Conservation (phyloP, 2,888 invertebrate species). For the Lampropteryx suffumata region DNA sequence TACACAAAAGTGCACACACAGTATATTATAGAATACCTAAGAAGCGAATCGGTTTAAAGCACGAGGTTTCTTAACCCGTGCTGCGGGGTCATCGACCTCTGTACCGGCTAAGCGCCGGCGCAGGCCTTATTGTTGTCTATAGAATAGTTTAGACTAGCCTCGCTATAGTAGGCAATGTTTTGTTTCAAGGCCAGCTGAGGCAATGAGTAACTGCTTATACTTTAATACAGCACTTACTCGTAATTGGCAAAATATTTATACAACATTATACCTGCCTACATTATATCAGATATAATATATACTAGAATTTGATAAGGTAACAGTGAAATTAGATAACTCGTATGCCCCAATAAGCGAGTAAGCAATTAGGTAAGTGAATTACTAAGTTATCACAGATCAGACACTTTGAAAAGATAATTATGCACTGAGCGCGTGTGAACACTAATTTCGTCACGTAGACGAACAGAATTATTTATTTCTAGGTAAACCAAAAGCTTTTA, state of each 20-base stretch:
- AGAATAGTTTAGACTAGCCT: constrained; percentile 52
- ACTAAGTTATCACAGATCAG: constrained; percentile 6
- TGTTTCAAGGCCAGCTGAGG: constrained; percentile 54
- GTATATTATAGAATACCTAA: constrained; percentile 73
- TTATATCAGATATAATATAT: too few species aligned
- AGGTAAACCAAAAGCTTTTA: constrained; percentile 6
- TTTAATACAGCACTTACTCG: too few species aligned
- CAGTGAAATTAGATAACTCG: too few species aligned
- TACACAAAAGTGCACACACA: constrained; percentile 42
- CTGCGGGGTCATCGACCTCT: constrained; percentile 60
- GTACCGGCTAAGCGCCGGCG: constrained; percentile 67
- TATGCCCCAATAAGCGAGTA: too few species aligned
- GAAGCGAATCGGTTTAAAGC: constrained; percentile 77
- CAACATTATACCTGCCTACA: too few species aligned
- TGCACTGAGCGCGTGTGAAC: constrained; percentile 29
- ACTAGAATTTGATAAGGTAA: too few species aligned
- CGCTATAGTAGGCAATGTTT: constrained; percentile 44
- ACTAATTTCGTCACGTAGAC: constrained; percentile 22
- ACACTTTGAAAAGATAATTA: constrained; percentile 9
- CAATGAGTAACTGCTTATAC: constrained; percentile 36
- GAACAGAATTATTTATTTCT: constrained; percentile 1
- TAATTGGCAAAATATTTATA: too few species aligned
- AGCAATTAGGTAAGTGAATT: not conserved
- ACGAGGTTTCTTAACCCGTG: constrained; percentile 73
- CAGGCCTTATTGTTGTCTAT: constrained; percentile 73